Base-by-base conservation (phyloP, 2,797 vertebrate genomes). In the Rhinogobio ventralis region DNA sequence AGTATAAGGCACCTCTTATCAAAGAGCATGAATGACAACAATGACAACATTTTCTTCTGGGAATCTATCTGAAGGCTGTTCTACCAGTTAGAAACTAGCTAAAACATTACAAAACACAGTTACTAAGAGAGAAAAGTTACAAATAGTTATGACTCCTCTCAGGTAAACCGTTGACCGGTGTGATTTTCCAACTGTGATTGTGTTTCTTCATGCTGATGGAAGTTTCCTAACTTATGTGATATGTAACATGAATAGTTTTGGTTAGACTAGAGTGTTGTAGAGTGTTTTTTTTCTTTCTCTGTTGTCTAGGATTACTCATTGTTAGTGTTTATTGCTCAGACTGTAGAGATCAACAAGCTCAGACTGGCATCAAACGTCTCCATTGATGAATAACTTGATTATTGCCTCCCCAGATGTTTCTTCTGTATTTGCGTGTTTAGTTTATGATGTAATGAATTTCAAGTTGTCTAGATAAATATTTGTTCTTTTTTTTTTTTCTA, bases 331-430 rank as follows among this genome's bases (percentile, higher is more conserved):
- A 2, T 30, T 66, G 55, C 39, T 68, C 13, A 4, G 28, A 15
- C 28, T n/a, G 0, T 23, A 10, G 36, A 60, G 19, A n/a, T 72
- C 33, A 17, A 23, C 42, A 28, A 2, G 49, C 36, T 68, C 19
- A 57, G 36, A 77, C 73, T 83, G 17, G 60, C 19, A 20, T 82
- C 53, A 46, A 57, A 11, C 20, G 20, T 77, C 73, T 83, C 45
- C 8, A 6, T 51, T 68, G 51, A 30, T 53, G 13, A 83, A 30
- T 77, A 36, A 28, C 11, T 42, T 77, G 7, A 28, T 55, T 33
- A 79, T 51, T n/a, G 7, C 11, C 1, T 60, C 42, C 4, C 1
- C 57, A 62, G 46, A 17, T 55, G 82, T 30, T 42, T 55, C 15
- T 66, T 20, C 9, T 66, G 6, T 30, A 25, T 76, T 76, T 53